Conservation (phyloP, 2,888 invertebrate genomes). For the Pseudanteris insignis region DNA sequence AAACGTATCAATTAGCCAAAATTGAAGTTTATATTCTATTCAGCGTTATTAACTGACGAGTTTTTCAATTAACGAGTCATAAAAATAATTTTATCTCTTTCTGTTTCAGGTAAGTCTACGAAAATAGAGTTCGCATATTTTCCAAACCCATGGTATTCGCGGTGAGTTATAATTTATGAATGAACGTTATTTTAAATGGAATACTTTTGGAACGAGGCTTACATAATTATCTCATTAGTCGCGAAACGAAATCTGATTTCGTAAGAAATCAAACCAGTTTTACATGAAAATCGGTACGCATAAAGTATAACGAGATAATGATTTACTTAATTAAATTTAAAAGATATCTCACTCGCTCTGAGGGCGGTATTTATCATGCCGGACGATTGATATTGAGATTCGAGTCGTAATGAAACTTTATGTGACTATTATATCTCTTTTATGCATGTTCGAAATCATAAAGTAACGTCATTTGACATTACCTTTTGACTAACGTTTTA, state of each 20-base stretch:
- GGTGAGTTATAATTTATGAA: constrained; percentile 40
- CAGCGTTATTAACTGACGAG: no score
- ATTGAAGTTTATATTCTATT: no score
- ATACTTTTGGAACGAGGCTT: constrained; percentile 24
- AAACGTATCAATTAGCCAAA: no score
- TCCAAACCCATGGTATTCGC: constrained; percentile 16
- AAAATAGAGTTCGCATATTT: constrained; percentile 13
- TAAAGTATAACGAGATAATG: constrained; percentile 30
- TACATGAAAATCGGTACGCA: constrained; percentile 34
- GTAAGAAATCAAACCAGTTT: constrained; percentile 37
- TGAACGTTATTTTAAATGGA: constrained; percentile 33
- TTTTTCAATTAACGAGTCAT: not conserved
- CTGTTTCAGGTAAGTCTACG: constrained; percentile 34
- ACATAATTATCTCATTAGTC: constrained; percentile 37
- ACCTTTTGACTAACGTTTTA: not conserved
- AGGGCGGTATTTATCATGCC: constrained; percentile 8
- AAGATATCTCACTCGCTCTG: constrained; percentile 12
- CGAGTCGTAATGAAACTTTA: constrained; percentile 18
- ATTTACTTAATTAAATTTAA: constrained; percentile 36
- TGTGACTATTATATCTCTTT: constrained; percentile 1
- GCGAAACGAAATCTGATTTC: constrained; percentile 29
- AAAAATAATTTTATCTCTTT: constrained; percentile 16
- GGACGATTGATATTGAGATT: constrained; percentile 15
- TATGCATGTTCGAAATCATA: constrained; percentile 1
- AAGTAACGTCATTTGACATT: constrained; percentile 1